Evolutionary conservation across 2,888 invertebrate species (phyloP), one percentile per base, ranked within the genome.

Genomic region (Gisinianus flammeolus): DNA sequence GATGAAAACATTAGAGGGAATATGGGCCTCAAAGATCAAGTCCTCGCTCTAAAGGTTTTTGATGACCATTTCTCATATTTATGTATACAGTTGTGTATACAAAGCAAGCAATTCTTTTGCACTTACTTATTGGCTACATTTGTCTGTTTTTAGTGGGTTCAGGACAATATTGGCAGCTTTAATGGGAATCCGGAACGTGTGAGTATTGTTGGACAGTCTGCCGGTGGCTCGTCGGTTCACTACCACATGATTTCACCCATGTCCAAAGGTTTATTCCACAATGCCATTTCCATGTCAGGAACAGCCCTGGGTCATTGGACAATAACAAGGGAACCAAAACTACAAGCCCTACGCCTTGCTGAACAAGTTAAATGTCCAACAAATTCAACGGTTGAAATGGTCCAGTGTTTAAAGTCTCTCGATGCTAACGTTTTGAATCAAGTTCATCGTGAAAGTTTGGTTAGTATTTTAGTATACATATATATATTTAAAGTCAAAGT

Each of bases 251-350:
- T 76, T 0, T 76, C 76, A 0, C 76, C 68, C 0, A 67, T 76
- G 76, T 56, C 56, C 6, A 68, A 68, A 33, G 83, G 83, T 26
- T 33, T 83, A 10, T 83, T 83, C 58, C 79, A 81, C 31, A 69
- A 81, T 19, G 83, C 79, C 0, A 79, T 83, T 8, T 79, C 81
- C 0, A 79, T 81, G 80, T 80, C 80, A 75, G 83, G 82, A 8
- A 79, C 80, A 54, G 78, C 81, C 28, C 56, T 83, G 22, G 80
- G 80, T 35, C 82, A 82, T 30, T 83, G 83, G 83, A 80, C 81
- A 70, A 82, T 82, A 24, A 73, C 80, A 0, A 52, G 82, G 24
- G 77, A 81, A 22, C 81, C 81, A 0, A 75, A 31, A 31, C 77
- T 74, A 26, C 84, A 84, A 76, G 70, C 82, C 3, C 56, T 78